These are phyloP conservation scores for Porites lobata DNA, from an alignment of 92 coral and sea anemone genomes.

Conservation along the genomic window DNA sequence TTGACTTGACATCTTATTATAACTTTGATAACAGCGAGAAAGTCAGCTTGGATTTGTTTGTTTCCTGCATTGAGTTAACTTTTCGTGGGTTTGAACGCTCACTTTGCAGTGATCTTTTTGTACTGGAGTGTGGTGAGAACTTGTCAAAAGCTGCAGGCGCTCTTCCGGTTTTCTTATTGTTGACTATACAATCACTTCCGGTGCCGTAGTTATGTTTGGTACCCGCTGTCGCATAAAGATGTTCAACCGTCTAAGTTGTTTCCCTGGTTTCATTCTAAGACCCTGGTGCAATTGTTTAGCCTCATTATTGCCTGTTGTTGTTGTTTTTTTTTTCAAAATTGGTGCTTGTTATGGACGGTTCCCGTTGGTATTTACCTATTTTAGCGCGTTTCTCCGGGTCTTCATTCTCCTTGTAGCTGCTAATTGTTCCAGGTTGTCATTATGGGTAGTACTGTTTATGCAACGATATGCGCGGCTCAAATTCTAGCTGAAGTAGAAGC, in stretches of 20 bases:
- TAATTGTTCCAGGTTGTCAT: too few relatives aligned
- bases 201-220: slow-evolving; percentile 31
- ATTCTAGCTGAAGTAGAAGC: too few relatives aligned
- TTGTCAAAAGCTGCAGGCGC: not conserved
- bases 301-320: not conserved
- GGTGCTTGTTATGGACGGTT: not conserved
- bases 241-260: not conserved
- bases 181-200: slow-evolving; percentile 26
- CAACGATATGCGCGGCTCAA: too few relatives aligned
- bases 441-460: too few relatives aligned
- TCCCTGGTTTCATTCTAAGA: not conserved
- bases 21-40: not conserved
- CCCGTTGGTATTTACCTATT: too few relatives aligned
- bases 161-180: not conserved
- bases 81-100: not conserved
- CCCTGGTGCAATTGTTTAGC: slow-evolving; percentile 2
- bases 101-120: not conserved
- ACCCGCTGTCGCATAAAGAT: slow-evolving; percentile 29
- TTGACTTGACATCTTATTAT: not conserved
- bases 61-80: not conserved
- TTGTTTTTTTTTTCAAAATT: not conserved
- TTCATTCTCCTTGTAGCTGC: too few relatives aligned
- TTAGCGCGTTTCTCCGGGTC: too few relatives aligned
- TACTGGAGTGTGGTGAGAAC: not conserved
- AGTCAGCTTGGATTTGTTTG: not conserved